These are phyloP conservation scores for Gerris lacustris DNA, from an alignment of 2,888 invertebrate species.

Conservation along the genomic window DNA sequence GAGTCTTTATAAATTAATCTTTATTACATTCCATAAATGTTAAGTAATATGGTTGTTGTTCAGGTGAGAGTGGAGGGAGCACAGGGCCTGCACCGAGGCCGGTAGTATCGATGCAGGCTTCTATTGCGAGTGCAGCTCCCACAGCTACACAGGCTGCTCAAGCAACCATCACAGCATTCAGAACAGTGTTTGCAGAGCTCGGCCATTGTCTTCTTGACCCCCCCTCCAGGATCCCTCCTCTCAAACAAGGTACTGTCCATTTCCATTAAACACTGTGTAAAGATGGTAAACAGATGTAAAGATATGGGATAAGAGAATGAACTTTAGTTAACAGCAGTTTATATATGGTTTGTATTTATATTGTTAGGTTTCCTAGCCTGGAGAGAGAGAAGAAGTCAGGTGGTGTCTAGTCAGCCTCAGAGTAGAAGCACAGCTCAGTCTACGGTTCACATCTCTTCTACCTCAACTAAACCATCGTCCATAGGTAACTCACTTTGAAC, in stretches of 20 bases:
- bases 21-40: too few relatives aligned
- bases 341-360: too few relatives aligned
- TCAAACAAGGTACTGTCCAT: constrained; percentile 21
- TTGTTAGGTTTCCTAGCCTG: constrained; percentile 5
- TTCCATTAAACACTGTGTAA: neutral
- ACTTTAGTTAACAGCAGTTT: too few relatives aligned
- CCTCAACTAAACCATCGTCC: neutral
- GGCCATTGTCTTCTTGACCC: constrained; percentile 38
- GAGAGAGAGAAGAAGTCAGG: constrained; percentile 4
- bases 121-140: neutral
- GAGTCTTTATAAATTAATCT: too few relatives aligned
- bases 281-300: neutral
- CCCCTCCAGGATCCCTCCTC: constrained; percentile 30
- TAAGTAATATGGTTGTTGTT: too few relatives aligned
- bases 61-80: too few relatives aligned
- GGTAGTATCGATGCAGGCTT: too few relatives aligned
- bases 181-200: constrained; percentile 29
- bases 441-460: neutral
- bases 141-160: constrained; percentile 1
- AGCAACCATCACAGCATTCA: constrained; percentile 24
- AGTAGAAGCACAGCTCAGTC: neutral
- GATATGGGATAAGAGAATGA: neutral
- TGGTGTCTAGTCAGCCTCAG: too few relatives aligned
- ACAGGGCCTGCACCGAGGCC: too few relatives aligned
- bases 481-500: neutral